Percentiles rank a stretch among this genome's conserved stretches.
These are phyloP conservation scores for Crematogaster levior DNA, from an alignment of 2,888 invertebrate genomes.

Conservation along the genomic window DNA sequence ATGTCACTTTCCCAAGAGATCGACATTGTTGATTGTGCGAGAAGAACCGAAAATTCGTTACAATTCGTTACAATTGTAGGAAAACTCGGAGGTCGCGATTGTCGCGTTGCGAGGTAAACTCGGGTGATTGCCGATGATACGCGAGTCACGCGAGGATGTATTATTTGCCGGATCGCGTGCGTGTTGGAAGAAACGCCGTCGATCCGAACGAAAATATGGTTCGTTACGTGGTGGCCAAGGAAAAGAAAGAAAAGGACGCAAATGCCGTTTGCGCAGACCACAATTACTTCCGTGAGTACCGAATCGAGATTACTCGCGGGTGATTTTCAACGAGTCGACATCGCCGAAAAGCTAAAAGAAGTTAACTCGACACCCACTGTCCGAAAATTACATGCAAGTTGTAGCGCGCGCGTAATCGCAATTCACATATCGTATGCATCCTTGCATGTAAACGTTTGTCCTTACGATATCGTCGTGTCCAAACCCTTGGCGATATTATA, in stretches of 20 bases:
- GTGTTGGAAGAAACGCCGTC: not conserved
- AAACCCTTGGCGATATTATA: not conserved
- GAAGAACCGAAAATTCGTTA: slow-evolving; percentile 40
- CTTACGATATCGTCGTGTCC: not conserved
- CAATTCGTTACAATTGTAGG: not conserved
- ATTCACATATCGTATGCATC: no score
- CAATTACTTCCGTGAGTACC: slow-evolving; percentile 51
- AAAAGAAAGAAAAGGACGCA: not conserved
- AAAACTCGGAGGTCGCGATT: not conserved
- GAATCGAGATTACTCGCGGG: not conserved
- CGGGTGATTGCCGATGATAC: not conserved
- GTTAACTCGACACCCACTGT: no score
- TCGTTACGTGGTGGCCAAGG: not conserved
- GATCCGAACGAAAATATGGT: not conserved
- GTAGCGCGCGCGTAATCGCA: no score
- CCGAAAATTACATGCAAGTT: no score
- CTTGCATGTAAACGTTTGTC: no score
- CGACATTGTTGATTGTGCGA: slow-evolving; percentile 43
- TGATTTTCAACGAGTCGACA: not conserved
- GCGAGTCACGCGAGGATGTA: slow-evolving; percentile 35
- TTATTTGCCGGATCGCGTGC: slow-evolving; percentile 16
- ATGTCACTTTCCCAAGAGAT: slow-evolving; percentile 33
- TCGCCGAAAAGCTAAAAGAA: not conserved
- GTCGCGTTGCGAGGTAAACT: not conserved
- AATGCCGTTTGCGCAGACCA: not conserved